Evolutionary conservation across 1,140 invertebrate species (phyloP), one percentile per base, ranked within the genome.

Genomic region (Trypoxylus dichotomus): DNA sequence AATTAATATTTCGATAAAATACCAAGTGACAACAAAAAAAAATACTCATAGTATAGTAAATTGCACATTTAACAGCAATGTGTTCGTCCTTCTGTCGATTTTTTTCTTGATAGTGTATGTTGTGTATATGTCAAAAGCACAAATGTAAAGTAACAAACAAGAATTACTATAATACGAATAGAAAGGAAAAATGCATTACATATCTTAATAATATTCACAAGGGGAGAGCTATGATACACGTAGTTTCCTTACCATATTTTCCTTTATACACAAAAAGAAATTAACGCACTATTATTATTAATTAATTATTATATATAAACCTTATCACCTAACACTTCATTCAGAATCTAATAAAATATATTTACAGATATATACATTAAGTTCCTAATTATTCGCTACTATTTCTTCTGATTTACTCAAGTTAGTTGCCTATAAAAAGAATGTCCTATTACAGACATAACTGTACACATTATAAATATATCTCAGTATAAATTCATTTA

Each of bases 301-400:
- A 54, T 54, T 54, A 54, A n/a, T n/a, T n/a, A n/a, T n/a, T n/a
- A n/a, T 54, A 54, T 54, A 54, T 54, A 54, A 54, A 54, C 47
- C 47, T 54, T 54, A 54, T 54, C 47, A n/a, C 15, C 47, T 54
- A 54, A 54, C 15, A 54, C 5, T 54, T 54, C 47, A 54, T 19
- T 54, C 47, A 54, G 47, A 15, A 54, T 19, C 19, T 54, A 54
- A n/a, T 54, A 54, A 54, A 54, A 54, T 54, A 54, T 54, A 54
- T 54, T 6, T 54, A 54, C 47, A 54, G 32, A 54, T 54, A 54
- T 54, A 19, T 54, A 54, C 47, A 37, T 37, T n/a, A 54, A 54
- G 1, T n/a, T 54, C 47, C 19, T 54, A 54, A 54, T 54, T 54
- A 19, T 54, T 54, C 15, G n/a, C n/a, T 54, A 54, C 32, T 19